A percentile compares a stretch with the other conserved stretches of the same genome.
Evolutionary conservation across 2,888 invertebrate genomes (phyloP).

Genomic region (Sphecodes monilicornis): DNA sequence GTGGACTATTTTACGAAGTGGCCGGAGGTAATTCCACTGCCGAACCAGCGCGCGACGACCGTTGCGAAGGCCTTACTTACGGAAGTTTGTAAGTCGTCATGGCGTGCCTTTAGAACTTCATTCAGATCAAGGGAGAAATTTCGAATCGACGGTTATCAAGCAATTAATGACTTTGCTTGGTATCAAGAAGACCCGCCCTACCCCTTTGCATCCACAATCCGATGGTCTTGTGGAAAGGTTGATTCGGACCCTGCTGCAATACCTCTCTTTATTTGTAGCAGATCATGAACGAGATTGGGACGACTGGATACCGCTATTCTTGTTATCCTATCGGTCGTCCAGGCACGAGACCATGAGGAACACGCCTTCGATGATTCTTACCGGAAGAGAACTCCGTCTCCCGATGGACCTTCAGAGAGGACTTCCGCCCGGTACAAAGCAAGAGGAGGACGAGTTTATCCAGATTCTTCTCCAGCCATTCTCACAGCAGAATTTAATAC

Average conservation of each 20-base stretch:
- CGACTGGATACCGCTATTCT: background rate
- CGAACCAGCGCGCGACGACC: background rate
- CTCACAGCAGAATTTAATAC: no score
- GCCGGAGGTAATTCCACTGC: background rate
- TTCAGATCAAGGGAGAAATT: constrained; percentile 20
- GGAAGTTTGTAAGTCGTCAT: background rate
- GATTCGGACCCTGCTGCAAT: background rate
- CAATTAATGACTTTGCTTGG: constrained; percentile 2
- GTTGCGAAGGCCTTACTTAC: background rate
- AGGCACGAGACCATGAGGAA: background rate
- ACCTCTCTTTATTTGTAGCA: background rate
- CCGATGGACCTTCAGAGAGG: background rate
- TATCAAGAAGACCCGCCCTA: constrained; percentile 4
- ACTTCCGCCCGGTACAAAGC: no score
- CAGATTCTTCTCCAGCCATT: no score
- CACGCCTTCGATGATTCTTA: background rate
- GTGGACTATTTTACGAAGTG: constrained; percentile 24
- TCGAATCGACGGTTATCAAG: background rate
- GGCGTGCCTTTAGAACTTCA: constrained; percentile 2
- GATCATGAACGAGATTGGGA: constrained; percentile 16
- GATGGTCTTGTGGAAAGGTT: constrained; percentile 12
- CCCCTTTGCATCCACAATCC: constrained; percentile 17
- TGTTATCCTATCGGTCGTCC: background rate
- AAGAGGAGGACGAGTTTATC: background rate
- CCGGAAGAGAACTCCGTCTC: background rate